These are phyloP conservation scores for Brachionus asplanchnoidis DNA, from an alignment of 1,140 invertebrate species.

Conservation along the genomic window DNA sequence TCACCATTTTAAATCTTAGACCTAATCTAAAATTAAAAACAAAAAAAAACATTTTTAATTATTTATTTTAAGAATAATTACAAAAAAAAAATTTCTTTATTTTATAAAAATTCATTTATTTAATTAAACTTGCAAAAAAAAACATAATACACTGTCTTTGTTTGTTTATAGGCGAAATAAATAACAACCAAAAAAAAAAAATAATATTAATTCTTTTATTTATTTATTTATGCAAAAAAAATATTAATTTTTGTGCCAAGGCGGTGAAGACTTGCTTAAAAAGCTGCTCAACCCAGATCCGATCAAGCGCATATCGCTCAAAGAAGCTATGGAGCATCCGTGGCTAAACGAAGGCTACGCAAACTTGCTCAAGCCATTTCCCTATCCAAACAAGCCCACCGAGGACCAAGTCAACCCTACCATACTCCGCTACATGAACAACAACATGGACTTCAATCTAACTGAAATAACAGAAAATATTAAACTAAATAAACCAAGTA, in stretches of 20 bases:
- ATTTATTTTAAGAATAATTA: no score
- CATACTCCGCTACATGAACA: conserved; percentile 52
- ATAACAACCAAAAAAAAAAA: no score
- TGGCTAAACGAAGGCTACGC: conserved; percentile 46
- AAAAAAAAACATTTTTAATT: no score
- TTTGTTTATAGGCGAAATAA: no score
- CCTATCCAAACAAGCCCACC: conserved; percentile 47
- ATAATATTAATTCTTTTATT: no score
- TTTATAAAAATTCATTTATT: no score
- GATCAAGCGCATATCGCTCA: conserved; percentile 48
- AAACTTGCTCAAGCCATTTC: conserved; percentile 43
- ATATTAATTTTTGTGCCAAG: conserved; percentile 43
- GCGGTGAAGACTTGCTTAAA: conserved; percentile 49
- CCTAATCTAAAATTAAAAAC: no score
- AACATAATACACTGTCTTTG: no score
- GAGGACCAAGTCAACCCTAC: conserved; percentile 48
- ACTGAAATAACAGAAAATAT: conserved; percentile 51
- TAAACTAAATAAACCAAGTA: conserved; percentile 50
- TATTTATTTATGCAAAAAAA: no score
- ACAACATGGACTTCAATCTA: conserved; percentile 49
- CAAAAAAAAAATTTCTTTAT: no score
- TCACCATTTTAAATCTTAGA: no score
- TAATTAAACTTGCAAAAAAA: no score
- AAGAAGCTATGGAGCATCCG: conserved; percentile 50
- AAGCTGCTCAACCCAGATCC: conserved; percentile 52